phyloP scores from a whole-genome alignment of 2,888 invertebrate genomes.

The Chromoteleia sp. region DNA sequence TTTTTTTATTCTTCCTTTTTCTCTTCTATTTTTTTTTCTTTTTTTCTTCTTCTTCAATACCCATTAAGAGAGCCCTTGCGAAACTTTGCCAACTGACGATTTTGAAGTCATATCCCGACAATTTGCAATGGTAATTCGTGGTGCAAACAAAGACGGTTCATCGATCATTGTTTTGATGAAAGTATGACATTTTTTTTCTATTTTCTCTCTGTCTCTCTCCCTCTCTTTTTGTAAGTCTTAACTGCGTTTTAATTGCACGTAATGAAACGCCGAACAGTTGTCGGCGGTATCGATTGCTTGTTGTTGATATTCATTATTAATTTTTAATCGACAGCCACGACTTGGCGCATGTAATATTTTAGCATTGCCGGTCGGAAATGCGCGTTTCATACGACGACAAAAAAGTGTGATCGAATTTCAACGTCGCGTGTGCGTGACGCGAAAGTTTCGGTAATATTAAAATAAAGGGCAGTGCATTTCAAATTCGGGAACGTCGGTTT shows the following conservation, averaged over 20 bases:
- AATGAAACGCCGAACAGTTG: slow-evolving; percentile 77
- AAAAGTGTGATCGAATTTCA: slow-evolving; percentile 34
- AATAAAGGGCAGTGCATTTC: slow-evolving; percentile 31
- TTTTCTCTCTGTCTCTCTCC: not conserved
- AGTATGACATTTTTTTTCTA: slow-evolving; percentile 25
- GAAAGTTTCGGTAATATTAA: slow-evolving; percentile 23
- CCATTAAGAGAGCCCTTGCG: slow-evolving; percentile 47
- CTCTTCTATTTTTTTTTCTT: slow-evolving; percentile 50
- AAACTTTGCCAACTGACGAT: slow-evolving; percentile 42
- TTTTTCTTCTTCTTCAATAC: slow-evolving; percentile 60
- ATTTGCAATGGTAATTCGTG: slow-evolving; percentile 65
- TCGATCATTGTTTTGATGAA: slow-evolving; percentile 77
- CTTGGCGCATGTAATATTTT: slow-evolving; percentile 34
- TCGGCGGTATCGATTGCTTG: slow-evolving; percentile 55
- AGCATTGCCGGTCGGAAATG: slow-evolving; percentile 12
- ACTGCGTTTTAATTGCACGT: slow-evolving; percentile 81
- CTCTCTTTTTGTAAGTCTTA: slow-evolving; percentile 75
- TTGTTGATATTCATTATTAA: slow-evolving; percentile 84
- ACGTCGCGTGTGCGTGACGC: slow-evolving; percentile 23
- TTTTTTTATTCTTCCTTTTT: too few species aligned
- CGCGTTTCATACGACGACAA: slow-evolving; percentile 33
- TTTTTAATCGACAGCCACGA: slow-evolving; percentile 79
- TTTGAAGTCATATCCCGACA: slow-evolving; percentile 31
- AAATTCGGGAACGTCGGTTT: slow-evolving; percentile 13
- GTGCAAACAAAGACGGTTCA: slow-evolving; percentile 64